Percentiles rank a stretch among this genome's conserved stretches.
Evolutionary conservation across 2,113 vertebrate species (phyloP).

Genomic region (Equus przewalskii): DNA sequence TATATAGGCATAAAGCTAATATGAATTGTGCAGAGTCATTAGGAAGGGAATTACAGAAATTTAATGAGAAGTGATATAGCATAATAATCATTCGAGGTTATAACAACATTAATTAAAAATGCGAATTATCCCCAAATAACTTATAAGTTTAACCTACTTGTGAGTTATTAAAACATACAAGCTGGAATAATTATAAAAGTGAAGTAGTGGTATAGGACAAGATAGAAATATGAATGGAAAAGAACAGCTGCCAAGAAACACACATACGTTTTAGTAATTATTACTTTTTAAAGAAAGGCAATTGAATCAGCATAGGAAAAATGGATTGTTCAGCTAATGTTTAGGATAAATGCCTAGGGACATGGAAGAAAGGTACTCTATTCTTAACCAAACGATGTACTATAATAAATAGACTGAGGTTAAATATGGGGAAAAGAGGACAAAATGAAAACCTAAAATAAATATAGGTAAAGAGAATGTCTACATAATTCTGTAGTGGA

Average conservation of each 20-base stretch:
- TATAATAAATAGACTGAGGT: not conserved
- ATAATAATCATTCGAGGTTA: not conserved
- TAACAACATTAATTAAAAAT: slow-evolving; percentile 4
- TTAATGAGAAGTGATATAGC: not conserved
- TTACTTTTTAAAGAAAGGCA: not conserved
- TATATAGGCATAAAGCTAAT: not conserved
- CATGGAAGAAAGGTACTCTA: not conserved
- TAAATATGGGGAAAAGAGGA: not conserved
- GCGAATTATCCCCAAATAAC: not conserved
- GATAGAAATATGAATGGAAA: not conserved
- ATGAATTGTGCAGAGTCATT: not conserved
- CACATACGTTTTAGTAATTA: not conserved
- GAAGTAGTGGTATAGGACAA: not conserved
- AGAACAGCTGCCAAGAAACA: not conserved
- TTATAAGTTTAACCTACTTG: not conserved
- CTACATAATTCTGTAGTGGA: not conserved
- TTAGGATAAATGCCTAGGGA: not conserved
- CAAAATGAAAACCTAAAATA: not conserved
- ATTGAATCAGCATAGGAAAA: not conserved
- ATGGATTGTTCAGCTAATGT: not conserved
- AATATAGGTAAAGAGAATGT: not conserved
- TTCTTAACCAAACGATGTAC: not conserved
- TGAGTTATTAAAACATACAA: not conserved
- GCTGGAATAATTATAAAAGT: not conserved
- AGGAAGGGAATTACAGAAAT: not conserved